phyloP scores from a whole-genome alignment of 2,797 vertebrate species.

The Cichlasoma orientale region DNA sequence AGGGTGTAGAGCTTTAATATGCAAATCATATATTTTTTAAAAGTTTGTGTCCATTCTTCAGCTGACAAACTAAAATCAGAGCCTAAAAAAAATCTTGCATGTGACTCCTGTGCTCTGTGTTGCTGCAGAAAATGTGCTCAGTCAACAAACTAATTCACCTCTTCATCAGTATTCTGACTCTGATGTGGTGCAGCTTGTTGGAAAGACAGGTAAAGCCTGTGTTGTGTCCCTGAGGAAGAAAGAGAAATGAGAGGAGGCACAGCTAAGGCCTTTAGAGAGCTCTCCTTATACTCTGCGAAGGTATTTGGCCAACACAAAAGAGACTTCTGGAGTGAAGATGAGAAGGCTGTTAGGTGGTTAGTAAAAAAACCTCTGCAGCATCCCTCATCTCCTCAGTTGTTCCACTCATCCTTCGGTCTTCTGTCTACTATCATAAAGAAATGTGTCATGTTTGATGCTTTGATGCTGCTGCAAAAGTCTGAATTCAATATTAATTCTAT shows the following conservation, averaged over 20 bases:
- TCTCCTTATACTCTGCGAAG: constrained; percentile 16
- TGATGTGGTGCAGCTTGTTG: constrained; percentile 24
- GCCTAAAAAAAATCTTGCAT: constrained; percentile 32
- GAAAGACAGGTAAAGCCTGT: constrained; percentile 17
- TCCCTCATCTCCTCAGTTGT: constrained; percentile 6
- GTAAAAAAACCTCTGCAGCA: constrained; percentile 14
- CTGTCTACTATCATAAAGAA: constrained; percentile 8
- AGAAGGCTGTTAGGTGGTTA: constrained; percentile 18
- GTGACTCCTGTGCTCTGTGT: constrained; percentile 5
- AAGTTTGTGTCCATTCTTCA: background rate
- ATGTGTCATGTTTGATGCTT: background rate
- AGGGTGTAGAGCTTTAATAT: background rate
- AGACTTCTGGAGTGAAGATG: constrained; percentile 23
- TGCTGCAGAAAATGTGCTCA: constrained; percentile 14
- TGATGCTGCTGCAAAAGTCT: background rate
- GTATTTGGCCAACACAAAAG: constrained; percentile 34
- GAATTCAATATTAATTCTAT: background rate
- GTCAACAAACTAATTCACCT: constrained; percentile 1
- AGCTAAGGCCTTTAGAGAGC: constrained; percentile 19
- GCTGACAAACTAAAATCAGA: constrained; percentile 31
- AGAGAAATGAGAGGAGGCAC: constrained; percentile 11
- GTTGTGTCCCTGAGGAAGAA: constrained; percentile 17
- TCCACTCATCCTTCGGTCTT: background rate
- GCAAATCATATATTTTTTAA: background rate
- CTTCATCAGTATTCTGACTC: constrained; percentile 39